A percentile compares a stretch with the other conserved stretches of the same genome.
These are phyloP conservation scores for Ichneumoninae sp. DNA, from an alignment of 2,888 invertebrate genomes.

Conservation along the genomic window DNA sequence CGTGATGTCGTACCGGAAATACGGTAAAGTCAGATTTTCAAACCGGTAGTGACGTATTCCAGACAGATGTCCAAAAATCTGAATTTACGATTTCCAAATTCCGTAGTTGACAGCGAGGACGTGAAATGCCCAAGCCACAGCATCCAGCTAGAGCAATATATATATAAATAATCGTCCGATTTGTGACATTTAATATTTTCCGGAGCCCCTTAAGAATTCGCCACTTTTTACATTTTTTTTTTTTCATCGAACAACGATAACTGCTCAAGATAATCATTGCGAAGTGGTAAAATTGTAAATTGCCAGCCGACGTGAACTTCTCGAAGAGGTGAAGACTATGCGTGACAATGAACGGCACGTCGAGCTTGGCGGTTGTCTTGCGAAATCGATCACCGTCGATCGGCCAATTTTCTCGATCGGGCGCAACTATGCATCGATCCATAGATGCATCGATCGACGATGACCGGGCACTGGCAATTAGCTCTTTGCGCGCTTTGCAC, in stretches of 20 bases:
- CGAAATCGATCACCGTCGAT: constrained; percentile 17
- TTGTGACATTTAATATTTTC: too few relatives aligned
- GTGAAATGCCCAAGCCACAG: too few relatives aligned
- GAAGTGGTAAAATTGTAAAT: background rate
- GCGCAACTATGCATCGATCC: constrained; percentile 12
- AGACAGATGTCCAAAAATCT: background rate
- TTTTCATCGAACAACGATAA: too few relatives aligned
- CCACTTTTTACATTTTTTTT: too few relatives aligned
- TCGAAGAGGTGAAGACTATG: background rate
- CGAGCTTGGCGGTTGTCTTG: background rate
- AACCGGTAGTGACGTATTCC: background rate
- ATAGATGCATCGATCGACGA: constrained; percentile 14
- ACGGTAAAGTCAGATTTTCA: background rate
- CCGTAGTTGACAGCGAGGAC: too few relatives aligned
- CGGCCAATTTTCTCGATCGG: constrained; percentile 33
- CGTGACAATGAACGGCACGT: background rate
- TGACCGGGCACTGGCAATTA: constrained; percentile 40
- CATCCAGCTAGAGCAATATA: too few relatives aligned
- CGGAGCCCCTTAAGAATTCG: too few relatives aligned
- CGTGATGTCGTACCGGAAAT: too few relatives aligned
- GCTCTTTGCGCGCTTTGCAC: constrained; percentile 9
- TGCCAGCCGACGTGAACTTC: background rate
- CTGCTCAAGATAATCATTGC: too few relatives aligned
- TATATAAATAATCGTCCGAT: too few relatives aligned
- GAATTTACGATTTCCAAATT: too few relatives aligned